A percentile compares a stretch with the other conserved stretches of the same genome.
phyloP scores from a whole-genome alignment of 1,140 invertebrate species.

The Orius laevigatus region DNA sequence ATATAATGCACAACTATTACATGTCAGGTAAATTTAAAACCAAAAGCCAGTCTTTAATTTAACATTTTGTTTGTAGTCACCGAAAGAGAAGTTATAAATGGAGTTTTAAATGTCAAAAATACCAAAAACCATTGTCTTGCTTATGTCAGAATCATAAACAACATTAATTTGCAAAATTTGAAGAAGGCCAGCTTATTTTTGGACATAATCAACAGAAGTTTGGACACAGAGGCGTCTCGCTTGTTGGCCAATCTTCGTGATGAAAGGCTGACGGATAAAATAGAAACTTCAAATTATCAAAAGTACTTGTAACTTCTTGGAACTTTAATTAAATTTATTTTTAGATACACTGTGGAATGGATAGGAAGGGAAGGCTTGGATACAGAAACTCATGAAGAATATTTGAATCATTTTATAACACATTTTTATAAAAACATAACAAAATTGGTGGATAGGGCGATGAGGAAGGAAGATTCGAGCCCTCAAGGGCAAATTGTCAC shows the following conservation, averaged over 20 bases:
- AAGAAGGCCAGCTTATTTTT: constrained; percentile 88
- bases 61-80: constrained; percentile 53
- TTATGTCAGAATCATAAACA: constrained; percentile 90
- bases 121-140: constrained; percentile 94
- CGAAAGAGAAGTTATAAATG: constrained; percentile 92
- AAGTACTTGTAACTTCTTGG: constrained; percentile 36
- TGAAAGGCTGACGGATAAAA: constrained; percentile 67
- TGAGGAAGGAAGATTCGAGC: constrained; percentile 88
- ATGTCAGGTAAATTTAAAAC: constrained; percentile 75
- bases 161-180: constrained; percentile 90
- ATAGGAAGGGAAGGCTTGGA: constrained; percentile 88
- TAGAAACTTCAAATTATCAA: constrained; percentile 73
- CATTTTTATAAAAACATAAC: constrained; percentile 92
- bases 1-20: constrained; percentile 94
- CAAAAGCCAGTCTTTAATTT: constrained; percentile 7
- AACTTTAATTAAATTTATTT: constrained; percentile 11
- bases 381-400: constrained; percentile 81
- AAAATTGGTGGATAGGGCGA: constrained; percentile 79
- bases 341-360: constrained; percentile 90
- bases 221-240: constrained; percentile 86
- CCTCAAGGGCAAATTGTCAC: constrained; percentile 87
- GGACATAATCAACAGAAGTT: constrained; percentile 81
- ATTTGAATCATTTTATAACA: constrained; percentile 85
- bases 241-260: constrained; percentile 79
- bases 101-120: constrained; percentile 82